Conservation (phyloP, 2,113 vertebrate genomes). For the Pogonocichla stellata region DNA sequence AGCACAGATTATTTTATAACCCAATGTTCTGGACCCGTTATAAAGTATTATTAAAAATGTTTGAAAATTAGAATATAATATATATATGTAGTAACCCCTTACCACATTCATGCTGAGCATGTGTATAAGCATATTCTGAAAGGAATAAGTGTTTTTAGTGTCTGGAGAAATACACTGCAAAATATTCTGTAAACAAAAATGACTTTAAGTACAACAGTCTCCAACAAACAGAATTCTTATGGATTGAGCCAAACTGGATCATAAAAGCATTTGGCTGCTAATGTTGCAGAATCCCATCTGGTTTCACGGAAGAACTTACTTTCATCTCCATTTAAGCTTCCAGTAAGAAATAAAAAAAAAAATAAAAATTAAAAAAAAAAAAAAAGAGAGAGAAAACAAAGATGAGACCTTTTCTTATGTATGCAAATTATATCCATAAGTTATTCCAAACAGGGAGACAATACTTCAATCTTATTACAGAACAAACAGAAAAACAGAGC, state of each 20-base stretch:
- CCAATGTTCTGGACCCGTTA: not conserved
- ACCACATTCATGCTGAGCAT: not conserved
- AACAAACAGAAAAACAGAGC: not conserved
- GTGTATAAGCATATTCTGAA: not conserved
- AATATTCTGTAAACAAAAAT: not conserved
- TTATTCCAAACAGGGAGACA: conserved; percentile 2
- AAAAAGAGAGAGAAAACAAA: not conserved
- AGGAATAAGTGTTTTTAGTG: not conserved
- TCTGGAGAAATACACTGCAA: not conserved
- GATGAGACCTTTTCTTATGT: not conserved
- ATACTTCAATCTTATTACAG: not conserved
- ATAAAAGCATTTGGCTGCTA: conserved; percentile 17
- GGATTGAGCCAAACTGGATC: not conserved
- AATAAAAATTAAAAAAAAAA: no score
- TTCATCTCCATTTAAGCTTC: not conserved
- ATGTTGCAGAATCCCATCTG: conserved; percentile 27
- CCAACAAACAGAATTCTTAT: not conserved
- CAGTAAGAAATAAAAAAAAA: not conserved
- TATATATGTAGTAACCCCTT: not conserved
- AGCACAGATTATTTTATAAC: not conserved
- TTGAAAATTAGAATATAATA: not conserved
- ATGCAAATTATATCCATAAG: not conserved
- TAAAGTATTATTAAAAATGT: not conserved
- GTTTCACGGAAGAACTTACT: conserved; percentile 1
- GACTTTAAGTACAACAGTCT: not conserved